These are phyloP conservation scores for Trogon surrucura DNA, from an alignment of 2,113 vertebrate genomes.

Conservation along the genomic window DNA sequence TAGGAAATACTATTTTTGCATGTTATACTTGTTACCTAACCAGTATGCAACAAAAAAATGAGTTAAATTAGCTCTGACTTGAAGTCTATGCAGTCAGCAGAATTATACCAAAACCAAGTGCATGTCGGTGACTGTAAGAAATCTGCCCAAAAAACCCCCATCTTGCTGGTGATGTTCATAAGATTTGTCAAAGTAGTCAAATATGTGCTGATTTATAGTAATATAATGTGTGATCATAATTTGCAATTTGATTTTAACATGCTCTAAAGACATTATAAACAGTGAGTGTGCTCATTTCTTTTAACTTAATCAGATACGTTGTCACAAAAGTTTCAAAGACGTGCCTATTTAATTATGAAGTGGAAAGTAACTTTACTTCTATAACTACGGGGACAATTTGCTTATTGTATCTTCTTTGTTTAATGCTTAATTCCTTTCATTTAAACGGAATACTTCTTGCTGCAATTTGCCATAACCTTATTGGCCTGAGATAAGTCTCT, in stretches of 20 bases:
- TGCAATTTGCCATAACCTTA: background rate
- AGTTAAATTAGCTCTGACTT: background rate
- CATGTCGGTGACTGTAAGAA: background rate
- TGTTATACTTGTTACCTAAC: background rate
- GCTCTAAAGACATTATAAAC: constrained; percentile 31
- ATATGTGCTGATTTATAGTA: constrained; percentile 19
- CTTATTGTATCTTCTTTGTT: background rate
- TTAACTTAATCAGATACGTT: constrained; percentile 25
- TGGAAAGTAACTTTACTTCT: constrained; percentile 1
- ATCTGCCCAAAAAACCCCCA: background rate
- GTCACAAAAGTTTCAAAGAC: constrained; percentile 25
- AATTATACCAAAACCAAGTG: background rate
- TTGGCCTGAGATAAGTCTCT: background rate
- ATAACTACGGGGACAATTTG: background rate
- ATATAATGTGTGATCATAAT: background rate
- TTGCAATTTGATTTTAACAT: constrained; percentile 39
- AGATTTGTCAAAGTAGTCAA: background rate
- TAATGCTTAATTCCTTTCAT: background rate
- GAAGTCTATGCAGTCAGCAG: background rate
- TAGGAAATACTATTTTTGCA: background rate
- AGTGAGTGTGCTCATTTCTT: background rate
- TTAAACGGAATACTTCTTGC: background rate
- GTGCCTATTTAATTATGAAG: constrained; percentile 31
- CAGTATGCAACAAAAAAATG: background rate
- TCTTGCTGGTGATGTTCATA: background rate